Conservation (phyloP, 2,113 vertebrate genomes). For the Furnarius figulus region DNA sequence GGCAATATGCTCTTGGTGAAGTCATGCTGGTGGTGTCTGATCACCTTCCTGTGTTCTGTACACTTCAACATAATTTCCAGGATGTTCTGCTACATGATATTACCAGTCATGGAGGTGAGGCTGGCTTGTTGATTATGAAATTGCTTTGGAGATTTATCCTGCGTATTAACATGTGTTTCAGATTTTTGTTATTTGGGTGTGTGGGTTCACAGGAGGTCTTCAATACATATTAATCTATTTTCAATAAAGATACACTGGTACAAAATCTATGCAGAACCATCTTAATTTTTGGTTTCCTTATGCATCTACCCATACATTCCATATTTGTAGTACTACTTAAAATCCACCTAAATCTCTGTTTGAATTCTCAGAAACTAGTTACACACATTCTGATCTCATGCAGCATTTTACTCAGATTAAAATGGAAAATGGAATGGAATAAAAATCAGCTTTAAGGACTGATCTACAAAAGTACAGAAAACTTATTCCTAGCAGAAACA, state of each 20-base stretch:
- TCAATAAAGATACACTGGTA: background rate
- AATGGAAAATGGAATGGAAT: background rate
- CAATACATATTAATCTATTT: background rate
- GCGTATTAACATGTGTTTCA: background rate
- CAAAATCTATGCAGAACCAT: background rate
- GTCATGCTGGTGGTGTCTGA: background rate
- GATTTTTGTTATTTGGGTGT: background rate
- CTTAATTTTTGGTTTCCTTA: background rate
- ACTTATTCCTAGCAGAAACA: background rate
- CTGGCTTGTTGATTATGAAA: background rate
- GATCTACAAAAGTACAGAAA: background rate
- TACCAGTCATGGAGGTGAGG: rapidly evolving
- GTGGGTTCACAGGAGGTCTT: background rate
- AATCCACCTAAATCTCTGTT: background rate
- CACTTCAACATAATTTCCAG: background rate
- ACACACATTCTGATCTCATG: background rate
- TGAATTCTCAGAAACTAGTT: background rate
- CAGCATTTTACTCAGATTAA: background rate
- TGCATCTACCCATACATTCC: background rate
- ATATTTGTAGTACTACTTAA: background rate
- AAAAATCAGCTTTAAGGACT: background rate
- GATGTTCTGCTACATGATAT: background rate
- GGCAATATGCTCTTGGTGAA: background rate
- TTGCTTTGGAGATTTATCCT: background rate
- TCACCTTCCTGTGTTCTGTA: background rate